Conservation (phyloP, 2,113 vertebrate genomes). For the human region GRCh38 chrX:155256001-155256500, state of each 20-base stretch:
- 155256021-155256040: background rate
- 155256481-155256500: constrained; percentile 33
- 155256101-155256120: background rate
- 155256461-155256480: constrained; percentile 6
- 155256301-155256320: constrained; percentile 1
- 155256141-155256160: background rate
- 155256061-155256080: constrained; percentile 12
- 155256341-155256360: background rate
- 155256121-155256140: background rate
- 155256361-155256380: background rate
- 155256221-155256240: background rate
- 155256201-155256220: background rate
- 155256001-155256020: background rate
- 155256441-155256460: constrained; percentile 30
- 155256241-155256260: background rate
- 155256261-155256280: background rate
- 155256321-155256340: background rate
- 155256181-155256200: constrained; percentile 1
- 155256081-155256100: background rate
- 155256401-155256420: background rate
- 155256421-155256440: background rate
- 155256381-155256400: background rate
- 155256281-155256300: background rate
- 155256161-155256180: background rate
- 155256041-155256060: background rate